Evolutionary conservation across 2,113 vertebrate species (phyloP).

Genomic region (Pteropus alecto): DNA sequence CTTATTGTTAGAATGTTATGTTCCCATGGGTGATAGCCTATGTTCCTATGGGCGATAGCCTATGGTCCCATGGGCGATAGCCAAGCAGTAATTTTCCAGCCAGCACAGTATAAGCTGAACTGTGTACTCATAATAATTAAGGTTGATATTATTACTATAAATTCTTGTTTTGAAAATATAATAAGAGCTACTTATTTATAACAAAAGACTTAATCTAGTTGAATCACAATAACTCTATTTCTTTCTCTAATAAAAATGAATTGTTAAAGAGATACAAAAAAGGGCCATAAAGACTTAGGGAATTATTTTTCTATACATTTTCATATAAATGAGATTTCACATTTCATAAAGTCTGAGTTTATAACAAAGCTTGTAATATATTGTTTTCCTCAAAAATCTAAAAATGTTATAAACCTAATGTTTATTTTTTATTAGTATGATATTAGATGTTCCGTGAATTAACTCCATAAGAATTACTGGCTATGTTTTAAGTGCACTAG

Average conservation of each 20-base stretch:
- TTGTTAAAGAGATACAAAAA: constrained; percentile 17
- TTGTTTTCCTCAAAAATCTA: constrained; percentile 22
- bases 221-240: constrained; percentile 12
- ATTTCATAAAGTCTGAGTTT: constrained; percentile 36
- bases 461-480: neutral
- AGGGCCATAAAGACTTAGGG: neutral
- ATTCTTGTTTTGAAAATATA: constrained; percentile 36
- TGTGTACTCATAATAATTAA: constrained; percentile 6
- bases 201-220: neutral
- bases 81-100: too few relatives aligned
- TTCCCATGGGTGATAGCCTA: too few relatives aligned
- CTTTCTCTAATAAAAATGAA: constrained; percentile 26
- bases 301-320: constrained; percentile 47
- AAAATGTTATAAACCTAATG: neutral
- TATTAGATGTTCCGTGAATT: constrained; percentile 25
- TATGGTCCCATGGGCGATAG: too few relatives aligned
- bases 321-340: constrained; percentile 37
- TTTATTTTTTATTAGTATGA: constrained; percentile 42
- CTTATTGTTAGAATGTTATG: too few relatives aligned
- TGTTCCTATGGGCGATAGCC: too few relatives aligned
- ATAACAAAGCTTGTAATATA: neutral
- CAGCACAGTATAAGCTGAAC: neutral
- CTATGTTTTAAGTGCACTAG: neutral
- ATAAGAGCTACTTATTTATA: constrained; percentile 13
- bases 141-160: neutral